Base-by-base conservation (phyloP, 2,113 vertebrate genomes). In the Oncorhynchus kisutch region DNA sequence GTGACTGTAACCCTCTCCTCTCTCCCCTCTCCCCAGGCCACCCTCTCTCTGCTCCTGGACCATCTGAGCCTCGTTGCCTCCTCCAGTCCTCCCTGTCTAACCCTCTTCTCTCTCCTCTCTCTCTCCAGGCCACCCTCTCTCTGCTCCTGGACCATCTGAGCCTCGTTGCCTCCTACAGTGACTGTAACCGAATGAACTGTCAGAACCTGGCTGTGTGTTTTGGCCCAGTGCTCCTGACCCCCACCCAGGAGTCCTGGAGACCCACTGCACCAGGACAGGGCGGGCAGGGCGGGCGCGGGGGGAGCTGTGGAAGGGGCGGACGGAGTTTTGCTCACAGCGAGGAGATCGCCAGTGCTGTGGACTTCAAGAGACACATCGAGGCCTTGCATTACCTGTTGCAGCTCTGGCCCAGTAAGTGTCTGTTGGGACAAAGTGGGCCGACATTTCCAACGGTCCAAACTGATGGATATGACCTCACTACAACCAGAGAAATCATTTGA, bases 191-290 rank as follows among this genome's bases (percentile, higher is more conserved):
- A 68, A 97, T 97, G 96, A 96, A 91, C 0, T 91, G 94, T 1
- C 96, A 97, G 93, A 97, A 97, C 87, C 86, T 97, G 3, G 96
- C 96, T 0, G 96, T 97, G 27, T 97, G 96, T 76, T 97, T 97
- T 0, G 96, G 96, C 0, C 96, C 96, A 0, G 96, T 97, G 13
- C 88, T 97, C 25, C 93, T 97, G 74, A 94, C 92, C 0, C 93
- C 93, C 0, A 93, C 86, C 5, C 95, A 95, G 87, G 91, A 94
- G 1, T 82, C 87, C 0, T 57, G 89, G 72, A 80, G 73, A 0
- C 2, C 82, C 65, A 14, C 4, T 3, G 48, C 64, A 25, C 79
- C 77, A 0, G 84, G 78, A n/a, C 59, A 62, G 57, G 1, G 89
- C 87, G 9, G 22, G 3, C 70, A 74, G 69, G 3, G 72, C 45